Percentiles rank a stretch among this genome's conserved stretches.
These are phyloP conservation scores for Forpus xanthops DNA, from an alignment of 2,797 vertebrate genomes.

Conservation along the genomic window DNA sequence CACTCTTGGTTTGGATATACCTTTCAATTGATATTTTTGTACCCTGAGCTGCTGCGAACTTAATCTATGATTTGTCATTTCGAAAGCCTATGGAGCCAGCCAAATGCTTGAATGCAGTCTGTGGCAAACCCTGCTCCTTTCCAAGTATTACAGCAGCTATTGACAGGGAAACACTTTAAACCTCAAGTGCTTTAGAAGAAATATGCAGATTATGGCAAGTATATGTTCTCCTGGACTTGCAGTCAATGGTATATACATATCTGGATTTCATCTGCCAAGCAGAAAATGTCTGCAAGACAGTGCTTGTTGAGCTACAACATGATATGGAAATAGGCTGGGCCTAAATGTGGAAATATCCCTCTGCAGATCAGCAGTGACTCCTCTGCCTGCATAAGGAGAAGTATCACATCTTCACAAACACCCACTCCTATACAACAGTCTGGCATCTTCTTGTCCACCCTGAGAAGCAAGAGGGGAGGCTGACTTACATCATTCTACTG, in stretches of 20 bases:
- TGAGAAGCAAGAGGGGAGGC: not conserved
- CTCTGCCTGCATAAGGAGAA: not conserved
- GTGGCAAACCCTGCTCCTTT: not conserved
- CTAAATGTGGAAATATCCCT: not conserved
- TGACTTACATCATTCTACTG: not conserved
- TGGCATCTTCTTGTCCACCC: not conserved
- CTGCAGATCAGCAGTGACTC: not conserved
- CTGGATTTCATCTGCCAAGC: not conserved
- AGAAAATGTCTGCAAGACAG: not conserved
- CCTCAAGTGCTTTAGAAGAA: not conserved
- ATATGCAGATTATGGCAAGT: not conserved
- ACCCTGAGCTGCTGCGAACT: not conserved
- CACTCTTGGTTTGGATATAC: not conserved
- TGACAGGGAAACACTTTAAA: not conserved
- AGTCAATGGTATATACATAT: not conserved
- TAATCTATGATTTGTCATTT: slow-evolving; percentile 20
- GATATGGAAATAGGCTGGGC: not conserved
- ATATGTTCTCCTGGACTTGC: not conserved
- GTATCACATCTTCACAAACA: not conserved
- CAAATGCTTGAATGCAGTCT: not conserved
- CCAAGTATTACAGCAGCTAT: not conserved
- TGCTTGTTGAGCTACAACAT: not conserved
- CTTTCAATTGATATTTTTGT: not conserved
- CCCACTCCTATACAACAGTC: not conserved
- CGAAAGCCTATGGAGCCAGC: not conserved